A percentile compares a stretch with the other conserved stretches of the same genome.
phyloP scores from a whole-genome alignment of 2,888 invertebrate species.

The Agonopterix alstromeriana region DNA sequence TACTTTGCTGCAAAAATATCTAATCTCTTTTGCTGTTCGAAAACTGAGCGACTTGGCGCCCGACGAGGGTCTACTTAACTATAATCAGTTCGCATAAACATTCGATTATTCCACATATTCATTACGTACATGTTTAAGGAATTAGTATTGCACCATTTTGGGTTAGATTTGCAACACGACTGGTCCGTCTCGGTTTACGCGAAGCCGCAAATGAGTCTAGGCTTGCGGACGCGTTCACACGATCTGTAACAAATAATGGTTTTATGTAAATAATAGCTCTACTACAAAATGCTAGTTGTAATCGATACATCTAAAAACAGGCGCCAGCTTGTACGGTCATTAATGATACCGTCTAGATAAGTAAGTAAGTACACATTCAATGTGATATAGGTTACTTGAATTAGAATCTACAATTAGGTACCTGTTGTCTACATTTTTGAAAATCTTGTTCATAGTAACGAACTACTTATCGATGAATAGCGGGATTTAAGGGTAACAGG shows the following conservation, averaged over 20 bases:
- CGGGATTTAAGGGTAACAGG: too few relatives aligned
- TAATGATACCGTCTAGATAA: not conserved
- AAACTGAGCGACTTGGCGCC: slow-evolving; percentile 4
- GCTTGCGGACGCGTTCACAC: slow-evolving; percentile 46
- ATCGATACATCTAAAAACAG: slow-evolving; percentile 9
- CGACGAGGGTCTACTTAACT: slow-evolving; percentile 8
- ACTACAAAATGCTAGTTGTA: slow-evolving; percentile 33
- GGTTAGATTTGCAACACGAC: slow-evolving; percentile 16
- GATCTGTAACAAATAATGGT: slow-evolving; percentile 61
- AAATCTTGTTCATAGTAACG: too few relatives aligned
- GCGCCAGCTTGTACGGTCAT: slow-evolving; percentile 4
- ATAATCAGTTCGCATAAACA: slow-evolving; percentile 19
- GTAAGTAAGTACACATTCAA: too few relatives aligned
- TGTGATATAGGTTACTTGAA: too few relatives aligned
- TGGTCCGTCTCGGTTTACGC: slow-evolving; percentile 32
- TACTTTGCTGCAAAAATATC: not conserved
- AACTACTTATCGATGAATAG: too few relatives aligned
- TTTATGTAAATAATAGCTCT: slow-evolving; percentile 44
- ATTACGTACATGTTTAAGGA: slow-evolving; percentile 22
- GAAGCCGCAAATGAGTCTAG: slow-evolving; percentile 43
- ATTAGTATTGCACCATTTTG: slow-evolving; percentile 36
- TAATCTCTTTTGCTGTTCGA: not conserved
- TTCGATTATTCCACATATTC: slow-evolving; percentile 16
- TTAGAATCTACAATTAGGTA: too few relatives aligned
- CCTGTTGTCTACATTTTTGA: too few relatives aligned